Conservation (phyloP, 1,140 invertebrate genomes). For the Schlechtendalia chinensis region DNA sequence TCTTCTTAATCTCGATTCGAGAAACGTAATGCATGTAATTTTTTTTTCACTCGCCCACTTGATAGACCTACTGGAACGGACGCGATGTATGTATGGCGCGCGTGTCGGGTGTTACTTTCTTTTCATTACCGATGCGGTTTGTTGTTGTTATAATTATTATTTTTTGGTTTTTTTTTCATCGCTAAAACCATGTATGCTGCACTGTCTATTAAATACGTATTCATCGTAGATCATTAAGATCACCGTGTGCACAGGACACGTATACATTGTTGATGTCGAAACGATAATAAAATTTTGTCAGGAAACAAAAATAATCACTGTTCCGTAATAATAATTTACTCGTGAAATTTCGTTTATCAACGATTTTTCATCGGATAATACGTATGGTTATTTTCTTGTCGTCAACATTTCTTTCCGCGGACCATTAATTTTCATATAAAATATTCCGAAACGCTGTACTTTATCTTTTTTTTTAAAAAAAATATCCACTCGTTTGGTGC, state of each 20-base stretch:
- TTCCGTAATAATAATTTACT: conserved; percentile 23
- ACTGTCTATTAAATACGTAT: not conserved
- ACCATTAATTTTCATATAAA: too few species aligned
- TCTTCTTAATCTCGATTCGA: not conserved
- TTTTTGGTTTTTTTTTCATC: conserved; percentile 4
- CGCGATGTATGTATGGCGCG: not conserved
- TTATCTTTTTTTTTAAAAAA: too few species aligned
- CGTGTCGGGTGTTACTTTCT: conserved; percentile 28
- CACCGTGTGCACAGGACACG: not conserved
- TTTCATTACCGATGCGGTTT: conserved; percentile 26
- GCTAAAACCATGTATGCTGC: not conserved
- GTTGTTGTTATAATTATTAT: too few species aligned
- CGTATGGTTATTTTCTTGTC: too few species aligned
- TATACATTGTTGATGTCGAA: too few species aligned
- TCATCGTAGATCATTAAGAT: not conserved
- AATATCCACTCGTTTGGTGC: too few species aligned
- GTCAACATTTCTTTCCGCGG: too few species aligned
- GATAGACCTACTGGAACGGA: conserved; percentile 44
- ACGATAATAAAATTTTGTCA: conserved; percentile 24
- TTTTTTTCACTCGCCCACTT: conserved; percentile 42
- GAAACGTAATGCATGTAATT: not conserved
- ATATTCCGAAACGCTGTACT: too few species aligned
- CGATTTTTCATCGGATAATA: not conserved
- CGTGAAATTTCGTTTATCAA: conserved; percentile 14
- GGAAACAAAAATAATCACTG: conserved; percentile 38